Evolutionary conservation across 2,888 invertebrate genomes (phyloP), one percentile per base, ranked within the genome.

Genomic region (Gerris lacustris): DNA sequence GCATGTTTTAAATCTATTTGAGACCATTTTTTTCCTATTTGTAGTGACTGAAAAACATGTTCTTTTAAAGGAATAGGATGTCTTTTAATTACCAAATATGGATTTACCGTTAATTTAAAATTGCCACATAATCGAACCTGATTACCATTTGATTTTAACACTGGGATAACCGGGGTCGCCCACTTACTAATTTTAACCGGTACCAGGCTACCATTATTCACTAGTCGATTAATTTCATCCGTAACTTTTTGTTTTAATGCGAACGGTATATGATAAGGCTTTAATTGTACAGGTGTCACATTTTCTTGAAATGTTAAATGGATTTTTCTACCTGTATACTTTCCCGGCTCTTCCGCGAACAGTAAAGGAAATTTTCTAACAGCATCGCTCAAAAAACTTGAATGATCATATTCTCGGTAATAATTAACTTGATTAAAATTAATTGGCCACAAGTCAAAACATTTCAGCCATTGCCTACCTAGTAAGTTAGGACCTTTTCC

Each of bases 111-210:
- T 11, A 55, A 15, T 15, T 55, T 55, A 55, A 55, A 55, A 55
- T 55, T 55, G n/a, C 70, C 72, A 72, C 79, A 79, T 11, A 79
- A 72, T 15, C 79, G 62, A 6, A 79, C 73, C 62, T 72, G 66
- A 55, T 31, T 31, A 0, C 78, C 79, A 70, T 79, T 76, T 43
- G 73, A 75, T 73, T 80, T 80, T 5, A 78, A 70, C 0, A 80
- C 76, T 2, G 78, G 77, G 1, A 80, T 79, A 6, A 80, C 76
- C 0, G 79, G 79, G 6, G 78, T 77, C n/a, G 75, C 79, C 78
- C 78, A 79, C 44, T 75, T 73, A 47, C 74, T 72, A 68, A 73
- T 73, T 64, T 74, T 72, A 31, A 77, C 75, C 67, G 72, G 71
- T 9, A 68, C 67, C 6, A 78, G 71, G 15, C 76, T 73, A 17